Base-by-base conservation (phyloP, 2,888 invertebrate genomes). In the Chrysolina oricalcia region DNA sequence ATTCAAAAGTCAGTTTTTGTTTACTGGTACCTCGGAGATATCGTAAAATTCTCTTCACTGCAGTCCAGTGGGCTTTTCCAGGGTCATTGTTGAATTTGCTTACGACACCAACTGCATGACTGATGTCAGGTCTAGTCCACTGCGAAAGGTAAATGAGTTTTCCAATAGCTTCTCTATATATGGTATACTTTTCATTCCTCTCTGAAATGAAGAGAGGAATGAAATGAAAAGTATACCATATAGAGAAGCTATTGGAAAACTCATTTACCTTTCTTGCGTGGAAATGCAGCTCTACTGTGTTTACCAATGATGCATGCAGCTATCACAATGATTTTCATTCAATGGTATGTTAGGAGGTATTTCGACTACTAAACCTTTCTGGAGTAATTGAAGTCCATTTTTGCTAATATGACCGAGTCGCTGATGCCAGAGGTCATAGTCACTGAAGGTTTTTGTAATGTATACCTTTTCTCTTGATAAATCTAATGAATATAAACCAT, bases 11-110 rank as follows among this genome's bases (percentile, higher is more conserved):
- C n/a, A 56, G 19, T 17, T 56, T 56, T 11, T 56, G 10, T 17
- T 23, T 50, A 11, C 21, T 56, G 23, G 62, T 74, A n/a, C 63
- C 71, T 48, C 69, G 50, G 15, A 77, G 48, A 43, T 77, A 74
- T 23, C 75, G 17, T 6, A 11, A 35, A 35, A 35, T 35, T 8
- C 4, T 35, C 35, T 35, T 35, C 8, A 35, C 35, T 35, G 35
- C 35, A 35, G 35, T 35, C 35, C 35, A 35, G 35, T 35, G 35
- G 35, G 8, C 35, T 35, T 35, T 35, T 3, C 35, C 35, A 27
- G n/a, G n/a, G n/a, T n/a, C n/a, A n/a, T n/a, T n/a, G n/a, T n/a
- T n/a, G n/a, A n/a, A n/a, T n/a, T n/a, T n/a, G n/a, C n/a, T n/a
- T n/a, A n/a, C n/a, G n/a, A n/a, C n/a, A n/a, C n/a, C n/a, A n/a